Percentiles rank a stretch among this genome's conserved stretches.
These are phyloP conservation scores for Pseudorhiza aurosa DNA, from an alignment of 30 jellyfish, hydroid and myxozoan genomes.

Conservation along the genomic window DNA sequence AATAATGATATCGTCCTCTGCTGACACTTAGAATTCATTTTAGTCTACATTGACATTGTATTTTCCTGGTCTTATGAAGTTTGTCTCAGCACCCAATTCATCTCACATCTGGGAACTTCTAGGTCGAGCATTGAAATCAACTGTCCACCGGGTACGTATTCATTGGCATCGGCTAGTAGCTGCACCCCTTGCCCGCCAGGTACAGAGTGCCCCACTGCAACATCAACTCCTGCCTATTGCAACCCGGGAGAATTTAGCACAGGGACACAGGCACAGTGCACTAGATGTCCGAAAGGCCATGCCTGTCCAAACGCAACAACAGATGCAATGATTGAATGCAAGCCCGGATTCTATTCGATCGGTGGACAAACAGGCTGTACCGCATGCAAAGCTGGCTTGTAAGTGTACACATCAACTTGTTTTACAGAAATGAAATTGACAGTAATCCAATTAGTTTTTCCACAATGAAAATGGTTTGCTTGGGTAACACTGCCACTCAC, in stretches of 20 bases:
- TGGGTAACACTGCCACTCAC: background rate
- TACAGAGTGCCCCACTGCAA: slow-evolving; percentile 74
- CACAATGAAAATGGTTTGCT: background rate
- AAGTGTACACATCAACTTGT: no score
- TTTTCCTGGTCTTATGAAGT: no score
- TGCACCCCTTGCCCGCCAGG: slow-evolving; percentile 95
- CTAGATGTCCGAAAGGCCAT: slow-evolving; percentile 82
- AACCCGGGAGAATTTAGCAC: slow-evolving; percentile 82
- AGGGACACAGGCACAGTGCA: slow-evolving; percentile 83
- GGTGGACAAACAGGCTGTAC: slow-evolving; percentile 70
- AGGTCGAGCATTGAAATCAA: slow-evolving; percentile 49
- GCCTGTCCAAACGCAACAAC: slow-evolving; percentile 83
- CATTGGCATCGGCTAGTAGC: slow-evolving; percentile 48
- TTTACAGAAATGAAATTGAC: no score
- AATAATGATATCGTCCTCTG: no score
- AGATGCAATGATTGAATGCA: slow-evolving; percentile 56
- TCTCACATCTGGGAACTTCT: background rate
- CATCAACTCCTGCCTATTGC: slow-evolving; percentile 68
- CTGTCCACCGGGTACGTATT: slow-evolving; percentile 70
- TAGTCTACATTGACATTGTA: no score
- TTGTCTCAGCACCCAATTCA: no score
- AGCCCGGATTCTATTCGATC: slow-evolving; percentile 82
- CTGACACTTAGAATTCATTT: no score
- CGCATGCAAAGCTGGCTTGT: slow-evolving; percentile 95
- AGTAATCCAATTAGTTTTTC: no score